These are phyloP conservation scores for Acrossocheilus wenchowensis DNA, from an alignment of 2,797 vertebrate genomes.

Conservation along the genomic window DNA sequence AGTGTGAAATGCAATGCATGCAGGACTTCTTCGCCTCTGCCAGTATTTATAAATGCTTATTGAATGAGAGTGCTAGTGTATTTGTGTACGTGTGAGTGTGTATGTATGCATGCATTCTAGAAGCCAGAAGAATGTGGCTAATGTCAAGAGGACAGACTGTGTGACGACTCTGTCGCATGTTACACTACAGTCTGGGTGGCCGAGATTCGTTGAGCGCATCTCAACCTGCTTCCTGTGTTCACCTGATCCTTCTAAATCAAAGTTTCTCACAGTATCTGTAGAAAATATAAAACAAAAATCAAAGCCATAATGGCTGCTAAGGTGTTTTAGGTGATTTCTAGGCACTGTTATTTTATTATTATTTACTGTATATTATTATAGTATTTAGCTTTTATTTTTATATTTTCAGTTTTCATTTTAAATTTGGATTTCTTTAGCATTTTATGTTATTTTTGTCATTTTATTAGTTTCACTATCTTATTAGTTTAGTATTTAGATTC, in stretches of 20 bases:
- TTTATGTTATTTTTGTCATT: neutral
- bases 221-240: slow-evolving; percentile 57
- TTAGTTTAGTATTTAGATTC: too few species aligned
- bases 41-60: slow-evolving; percentile 50
- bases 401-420: neutral
- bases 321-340: neutral
- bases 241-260: slow-evolving; percentile 52
- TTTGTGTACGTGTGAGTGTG: slow-evolving; percentile 34
- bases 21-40: slow-evolving; percentile 12
- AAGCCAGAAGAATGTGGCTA: slow-evolving; percentile 69
- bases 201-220: slow-evolving; percentile 60
- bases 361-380: neutral
- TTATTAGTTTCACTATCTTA: too few species aligned
- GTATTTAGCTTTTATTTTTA: neutral
- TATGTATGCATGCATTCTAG: slow-evolving; percentile 32
- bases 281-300: neutral
- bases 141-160: slow-evolving; percentile 73
- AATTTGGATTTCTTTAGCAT: neutral
- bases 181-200: slow-evolving; percentile 71
- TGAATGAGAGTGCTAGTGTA: slow-evolving; percentile 47
- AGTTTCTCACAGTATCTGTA: neutral
- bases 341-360: neutral
- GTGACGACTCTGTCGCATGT: slow-evolving; percentile 69
- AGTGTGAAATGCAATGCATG: slow-evolving; percentile 18
- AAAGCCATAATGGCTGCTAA: neutral